Evolutionary conservation across 2,113 vertebrate genomes (phyloP), one percentile per base, ranked within the genome.

Genomic region (Rhinolophus sinicus): DNA sequence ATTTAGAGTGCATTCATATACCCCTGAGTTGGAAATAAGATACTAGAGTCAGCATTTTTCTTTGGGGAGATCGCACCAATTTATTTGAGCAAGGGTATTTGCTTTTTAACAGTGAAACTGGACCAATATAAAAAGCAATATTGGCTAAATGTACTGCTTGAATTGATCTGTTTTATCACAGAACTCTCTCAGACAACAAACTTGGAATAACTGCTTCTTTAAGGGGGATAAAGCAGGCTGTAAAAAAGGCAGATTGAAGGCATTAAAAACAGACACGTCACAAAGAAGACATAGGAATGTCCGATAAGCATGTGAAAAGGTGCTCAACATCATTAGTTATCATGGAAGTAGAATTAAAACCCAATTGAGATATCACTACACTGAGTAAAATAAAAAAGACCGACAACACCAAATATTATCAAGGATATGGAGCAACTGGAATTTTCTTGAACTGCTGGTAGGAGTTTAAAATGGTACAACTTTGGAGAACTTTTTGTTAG

Each of bases 11-110:
- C 18, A 52, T 73, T 69, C 50, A 82, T 52, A 93, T 69, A 67
- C 35, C 47, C 62, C 12, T 67, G 60, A 82, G 35, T 82, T 96
- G 77, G 77, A 91, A 97, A 93, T 94, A 81, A 95, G 96, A 94
- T 47, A 52, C 76, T 60, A 30, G 7, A 54, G 87, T 86, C 87
- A 97, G 92, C 92, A 58, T 94, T 96, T 96, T 77, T 84, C 89
- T 88, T 96, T 88, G 77, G 82, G 67, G 77, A 92, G 30, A 47
- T 95, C 72, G 56, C 50, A 88, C 6, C 24, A 40, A 82, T 94
- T 96, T 95, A 92, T 91, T 93, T 73, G 60, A 89, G 50, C 84
- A 84, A 87, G 54, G 30, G 19, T 54, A 54, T 94, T 95, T 90
- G 60, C 73, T 96, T 87, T 94, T 73, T 83, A 95, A 60, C n/a